phyloP scores from a whole-genome alignment of 2,888 invertebrate genomes.

The Rosalia funebris region DNA sequence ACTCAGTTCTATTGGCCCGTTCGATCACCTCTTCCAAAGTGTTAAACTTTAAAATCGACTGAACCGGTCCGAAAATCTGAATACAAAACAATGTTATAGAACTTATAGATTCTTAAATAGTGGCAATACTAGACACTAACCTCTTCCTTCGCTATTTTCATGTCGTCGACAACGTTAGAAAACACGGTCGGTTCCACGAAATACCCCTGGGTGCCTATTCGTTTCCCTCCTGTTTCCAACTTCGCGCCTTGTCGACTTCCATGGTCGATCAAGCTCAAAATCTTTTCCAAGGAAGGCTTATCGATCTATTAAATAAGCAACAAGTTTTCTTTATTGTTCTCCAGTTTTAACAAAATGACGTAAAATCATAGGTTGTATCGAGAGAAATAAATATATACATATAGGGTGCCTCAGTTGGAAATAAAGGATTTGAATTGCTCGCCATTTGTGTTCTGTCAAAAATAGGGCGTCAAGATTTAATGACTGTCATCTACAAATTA shows the following conservation, averaged over 20 bases:
- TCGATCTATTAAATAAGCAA: slow-evolving; percentile 72
- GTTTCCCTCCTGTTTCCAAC: slow-evolving; percentile 78
- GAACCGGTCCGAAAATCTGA: slow-evolving; percentile 92
- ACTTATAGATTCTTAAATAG: too few relatives aligned
- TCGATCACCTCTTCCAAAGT: slow-evolving; percentile 82
- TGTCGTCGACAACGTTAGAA: slow-evolving; percentile 79
- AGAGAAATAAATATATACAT: too few relatives aligned
- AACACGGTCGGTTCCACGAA: slow-evolving; percentile 84
- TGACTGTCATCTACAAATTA: too few relatives aligned
- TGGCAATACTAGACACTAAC: too few relatives aligned
- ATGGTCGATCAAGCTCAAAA: slow-evolving; percentile 77
- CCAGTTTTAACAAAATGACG: too few relatives aligned
- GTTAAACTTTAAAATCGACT: slow-evolving; percentile 84
- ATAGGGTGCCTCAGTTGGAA: too few relatives aligned
- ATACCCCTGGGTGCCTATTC: slow-evolving; percentile 76
- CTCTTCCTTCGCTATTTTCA: slow-evolving; percentile 82
- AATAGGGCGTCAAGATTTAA: too few relatives aligned
- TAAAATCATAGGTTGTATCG: too few relatives aligned
- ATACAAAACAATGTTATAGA: slow-evolving; percentile 30
- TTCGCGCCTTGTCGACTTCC: slow-evolving; percentile 85
- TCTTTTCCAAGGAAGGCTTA: slow-evolving; percentile 78
- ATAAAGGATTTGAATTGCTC: too few relatives aligned
- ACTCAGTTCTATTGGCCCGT: slow-evolving; percentile 81
- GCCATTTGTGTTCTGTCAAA: too few relatives aligned
- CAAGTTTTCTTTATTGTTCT: too few relatives aligned